These are phyloP conservation scores for Agrochola litura DNA, from an alignment of 2,888 invertebrate genomes.

Conservation along the genomic window DNA sequence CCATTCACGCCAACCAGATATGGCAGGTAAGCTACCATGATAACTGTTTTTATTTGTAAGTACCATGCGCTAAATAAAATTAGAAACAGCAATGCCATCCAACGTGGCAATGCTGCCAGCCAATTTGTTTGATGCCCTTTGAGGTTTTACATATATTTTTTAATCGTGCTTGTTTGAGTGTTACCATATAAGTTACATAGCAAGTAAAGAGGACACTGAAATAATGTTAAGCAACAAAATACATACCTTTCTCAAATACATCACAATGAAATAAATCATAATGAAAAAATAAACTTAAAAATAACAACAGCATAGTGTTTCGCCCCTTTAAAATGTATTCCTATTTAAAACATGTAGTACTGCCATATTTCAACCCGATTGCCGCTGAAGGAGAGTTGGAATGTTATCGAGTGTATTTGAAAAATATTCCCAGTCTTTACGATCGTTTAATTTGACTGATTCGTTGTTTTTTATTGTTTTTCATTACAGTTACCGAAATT, in stretches of 20 bases:
- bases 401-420: too few species aligned
- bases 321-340: background rate
- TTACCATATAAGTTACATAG: too few species aligned
- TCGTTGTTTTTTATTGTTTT: background rate
- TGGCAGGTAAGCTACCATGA: too few species aligned
- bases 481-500: background rate
- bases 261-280: background rate
- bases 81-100: background rate
- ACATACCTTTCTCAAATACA: constrained; percentile 10
- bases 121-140: background rate
- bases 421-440: too few species aligned
- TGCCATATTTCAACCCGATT: background rate
- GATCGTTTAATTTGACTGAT: background rate
- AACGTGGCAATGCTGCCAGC: background rate
- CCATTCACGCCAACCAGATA: too few species aligned
- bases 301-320: background rate
- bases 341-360: background rate
- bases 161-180: too few species aligned
- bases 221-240: background rate
- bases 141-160: too few species aligned
- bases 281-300: background rate
- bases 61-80: too few species aligned
- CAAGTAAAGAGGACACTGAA: background rate
- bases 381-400: too few species aligned
- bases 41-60: too few species aligned